Evolutionary conservation across 2,113 vertebrate species (phyloP).

Genomic region (Dicerorhinus sumatrensis): DNA sequence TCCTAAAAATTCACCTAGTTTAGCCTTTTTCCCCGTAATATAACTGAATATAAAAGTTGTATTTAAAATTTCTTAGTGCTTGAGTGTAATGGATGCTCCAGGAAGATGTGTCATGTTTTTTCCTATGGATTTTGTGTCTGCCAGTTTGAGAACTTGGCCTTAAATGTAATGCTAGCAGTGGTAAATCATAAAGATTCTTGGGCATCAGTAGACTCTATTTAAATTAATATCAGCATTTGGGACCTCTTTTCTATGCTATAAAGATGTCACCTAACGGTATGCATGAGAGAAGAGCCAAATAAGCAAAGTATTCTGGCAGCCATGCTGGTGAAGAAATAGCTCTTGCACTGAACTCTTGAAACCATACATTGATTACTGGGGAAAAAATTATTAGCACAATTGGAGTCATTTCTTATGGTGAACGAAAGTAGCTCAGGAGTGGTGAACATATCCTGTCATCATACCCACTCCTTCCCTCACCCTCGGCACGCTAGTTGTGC

Average conservation of each 20-base stretch:
- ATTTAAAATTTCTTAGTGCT: not conserved
- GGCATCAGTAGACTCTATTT: not conserved
- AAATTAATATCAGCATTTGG: not conserved
- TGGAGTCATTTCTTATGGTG: not conserved
- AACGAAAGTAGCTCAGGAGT: not conserved
- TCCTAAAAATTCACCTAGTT: not conserved
- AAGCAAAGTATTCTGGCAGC: constrained; percentile 5
- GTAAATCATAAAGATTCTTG: not conserved
- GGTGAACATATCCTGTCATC: not conserved
- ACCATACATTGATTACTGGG: not conserved
- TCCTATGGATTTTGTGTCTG: not conserved
- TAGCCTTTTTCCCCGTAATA: not conserved
- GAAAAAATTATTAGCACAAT: not conserved
- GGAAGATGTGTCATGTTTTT: not conserved
- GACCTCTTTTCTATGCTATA: not conserved
- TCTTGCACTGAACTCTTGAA: constrained; percentile 49
- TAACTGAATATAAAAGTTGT: not conserved
- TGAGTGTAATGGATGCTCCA: not conserved
- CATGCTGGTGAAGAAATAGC: not conserved
- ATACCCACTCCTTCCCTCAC: not conserved
- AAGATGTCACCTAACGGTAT: constrained; percentile 25
- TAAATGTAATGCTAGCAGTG: not conserved
- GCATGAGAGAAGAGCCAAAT: not conserved
- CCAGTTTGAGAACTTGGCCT: not conserved
- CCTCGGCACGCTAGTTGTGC: not conserved